phyloP scores from a whole-genome alignment of 2,888 invertebrate genomes.

The Nephrotoma flavescens region DNA sequence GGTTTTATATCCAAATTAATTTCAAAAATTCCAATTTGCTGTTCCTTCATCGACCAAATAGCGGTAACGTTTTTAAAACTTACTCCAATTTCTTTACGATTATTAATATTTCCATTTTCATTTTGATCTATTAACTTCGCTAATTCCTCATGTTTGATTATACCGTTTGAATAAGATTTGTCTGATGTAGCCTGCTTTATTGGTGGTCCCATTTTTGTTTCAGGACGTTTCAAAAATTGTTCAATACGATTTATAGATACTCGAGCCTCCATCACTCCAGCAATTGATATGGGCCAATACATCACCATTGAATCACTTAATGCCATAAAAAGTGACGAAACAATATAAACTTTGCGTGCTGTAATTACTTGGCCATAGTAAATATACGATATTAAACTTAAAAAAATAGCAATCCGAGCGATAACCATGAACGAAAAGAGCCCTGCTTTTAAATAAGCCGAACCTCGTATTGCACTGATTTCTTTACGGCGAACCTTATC shows the following conservation, averaged over 20 bases:
- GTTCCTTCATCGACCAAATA: constrained; percentile 6
- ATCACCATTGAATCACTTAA: constrained; percentile 63
- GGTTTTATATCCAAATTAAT: constrained; percentile 10
- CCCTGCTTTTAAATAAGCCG: constrained; percentile 50
- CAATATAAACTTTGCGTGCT: constrained; percentile 62
- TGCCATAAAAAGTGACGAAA: constrained; percentile 68
- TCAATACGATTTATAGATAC: constrained; percentile 60
- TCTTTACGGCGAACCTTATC: constrained; percentile 58
- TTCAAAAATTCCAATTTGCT: constrained; percentile 6
- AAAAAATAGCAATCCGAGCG: constrained; percentile 61
- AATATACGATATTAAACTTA: constrained; percentile 56
- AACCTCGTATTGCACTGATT: constrained; percentile 48
- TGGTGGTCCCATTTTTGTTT: constrained; percentile 15
- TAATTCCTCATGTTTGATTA: constrained; percentile 8
- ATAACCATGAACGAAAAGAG: constrained; percentile 60
- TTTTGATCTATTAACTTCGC: constrained; percentile 15
- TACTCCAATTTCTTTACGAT: constrained; percentile 8
- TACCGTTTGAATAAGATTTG: not conserved
- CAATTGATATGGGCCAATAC: constrained; percentile 65
- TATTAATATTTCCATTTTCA: constrained; percentile 8
- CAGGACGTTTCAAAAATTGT: constrained; percentile 38
- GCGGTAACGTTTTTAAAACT: constrained; percentile 10
- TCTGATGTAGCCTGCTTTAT: not conserved
- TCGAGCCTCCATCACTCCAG: constrained; percentile 58
- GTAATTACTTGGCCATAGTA: constrained; percentile 49